Evolutionary conservation across 2,888 invertebrate species (phyloP).

Genomic region (Nebria salina): DNA sequence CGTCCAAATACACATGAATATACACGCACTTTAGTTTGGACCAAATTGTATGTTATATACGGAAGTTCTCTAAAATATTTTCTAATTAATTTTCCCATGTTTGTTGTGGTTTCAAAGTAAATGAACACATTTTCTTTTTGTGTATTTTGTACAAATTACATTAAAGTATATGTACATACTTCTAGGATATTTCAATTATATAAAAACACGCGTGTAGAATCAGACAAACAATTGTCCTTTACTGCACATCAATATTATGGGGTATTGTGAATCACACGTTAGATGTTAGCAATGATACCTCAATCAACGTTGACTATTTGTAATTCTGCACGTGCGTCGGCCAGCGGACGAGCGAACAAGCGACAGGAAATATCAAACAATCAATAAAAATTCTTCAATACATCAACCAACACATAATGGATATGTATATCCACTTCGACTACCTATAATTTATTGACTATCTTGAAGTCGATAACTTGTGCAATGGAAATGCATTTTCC

Average conservation of each 20-base stretch:
- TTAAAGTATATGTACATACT: too few species aligned
- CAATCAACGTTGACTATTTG: neutral
- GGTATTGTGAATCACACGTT: neutral
- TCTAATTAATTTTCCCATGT: conserved; percentile 40
- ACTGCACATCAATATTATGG: too few species aligned
- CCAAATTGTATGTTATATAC: neutral
- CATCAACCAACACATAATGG: neutral
- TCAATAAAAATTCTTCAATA: neutral
- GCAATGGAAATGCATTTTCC: neutral
- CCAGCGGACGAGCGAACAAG: neutral
- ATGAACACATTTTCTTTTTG: too few species aligned
- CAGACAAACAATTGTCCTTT: too few species aligned
- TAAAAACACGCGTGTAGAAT: too few species aligned
- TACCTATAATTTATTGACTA: too few species aligned
- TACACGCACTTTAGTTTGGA: neutral
- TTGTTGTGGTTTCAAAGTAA: neutral
- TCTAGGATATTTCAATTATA: too few species aligned
- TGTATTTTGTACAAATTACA: too few species aligned
- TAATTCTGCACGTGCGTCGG: neutral
- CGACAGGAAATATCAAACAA: neutral
- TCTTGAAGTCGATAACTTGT: neutral
- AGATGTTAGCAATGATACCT: neutral
- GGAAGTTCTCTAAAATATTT: conserved; percentile 39
- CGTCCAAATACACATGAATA: neutral
- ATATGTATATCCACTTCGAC: too few species aligned